These are phyloP conservation scores for Romanogobio albipinnatus DNA, from an alignment of 2,113 vertebrate species.

Conservation along the genomic window DNA sequence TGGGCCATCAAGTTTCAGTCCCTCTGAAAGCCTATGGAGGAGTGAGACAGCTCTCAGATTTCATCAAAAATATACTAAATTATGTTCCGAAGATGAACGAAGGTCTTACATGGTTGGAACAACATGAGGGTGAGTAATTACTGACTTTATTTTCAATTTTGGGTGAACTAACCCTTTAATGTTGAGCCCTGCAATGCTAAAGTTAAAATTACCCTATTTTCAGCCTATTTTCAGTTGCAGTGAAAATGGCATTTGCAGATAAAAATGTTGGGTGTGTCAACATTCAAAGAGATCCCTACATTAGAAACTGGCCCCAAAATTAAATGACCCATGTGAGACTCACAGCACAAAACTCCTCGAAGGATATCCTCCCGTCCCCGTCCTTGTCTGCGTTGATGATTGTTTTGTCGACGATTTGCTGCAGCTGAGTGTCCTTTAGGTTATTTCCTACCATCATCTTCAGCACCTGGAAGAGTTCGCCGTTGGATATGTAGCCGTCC, in stretches of 20 bases:
- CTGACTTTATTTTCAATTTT: no score
- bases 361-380: slow-evolving; percentile 92
- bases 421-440: slow-evolving; percentile 92
- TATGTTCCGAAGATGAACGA: no score
- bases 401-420: slow-evolving; percentile 95
- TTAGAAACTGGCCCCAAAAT: background rate
- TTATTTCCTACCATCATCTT: slow-evolving; percentile 97
- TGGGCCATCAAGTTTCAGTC: no score
- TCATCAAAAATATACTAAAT: no score
- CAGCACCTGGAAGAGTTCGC: slow-evolving; percentile 91
- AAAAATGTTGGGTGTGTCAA: background rate
- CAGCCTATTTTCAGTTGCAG: background rate
- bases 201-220: background rate
- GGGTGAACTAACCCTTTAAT: no score
- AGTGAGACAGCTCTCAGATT: no score
- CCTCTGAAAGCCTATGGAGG: no score
- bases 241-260: background rate
- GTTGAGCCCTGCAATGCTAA: no score
- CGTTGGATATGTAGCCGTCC: slow-evolving; percentile 91
- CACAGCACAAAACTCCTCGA: slow-evolving; percentile 93
- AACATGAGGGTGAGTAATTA: no score
- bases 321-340: slow-evolving; percentile 62
- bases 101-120: no score
- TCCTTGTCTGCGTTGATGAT: slow-evolving; percentile 95
- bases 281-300: background rate